Evolutionary conservation across 2,113 vertebrate genomes (phyloP), one percentile per base, ranked within the genome.

Genomic region (Sakesphorus luctuosus): DNA sequence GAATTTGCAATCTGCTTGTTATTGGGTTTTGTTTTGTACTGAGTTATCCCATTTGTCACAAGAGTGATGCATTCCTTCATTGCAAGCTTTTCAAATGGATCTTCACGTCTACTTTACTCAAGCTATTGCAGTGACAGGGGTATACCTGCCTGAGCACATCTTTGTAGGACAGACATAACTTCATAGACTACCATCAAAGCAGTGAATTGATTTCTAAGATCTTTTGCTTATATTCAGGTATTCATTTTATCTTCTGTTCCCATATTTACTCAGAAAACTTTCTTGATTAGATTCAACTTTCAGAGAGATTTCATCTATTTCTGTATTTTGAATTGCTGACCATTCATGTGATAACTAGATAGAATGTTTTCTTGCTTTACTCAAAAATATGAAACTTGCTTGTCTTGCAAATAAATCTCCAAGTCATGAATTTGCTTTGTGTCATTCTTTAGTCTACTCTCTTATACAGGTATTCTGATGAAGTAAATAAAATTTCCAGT

Each of bases 391-490:
- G 29, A 52, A 92, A 72, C 25, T 84, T 63, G 2, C 46, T 90
- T 89, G 13, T 79, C 62, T 94, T 89, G 35, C 56, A 72, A 89
- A 87, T 89, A 93, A 83, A 89, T 52, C 35, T 89, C 31, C 56
- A 94, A 75, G 40, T 55, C 9, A 20, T 71, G 4, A 74, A 67
- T 86, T 93, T 67, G 18, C 17, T 77, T 77, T 79, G 68, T 47
- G 61, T 36, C 1, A 0, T 35, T 63, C 81, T 92, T 86, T 74
- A 6, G 16, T 91, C 56, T 84, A 2, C 6, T 71, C 9, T 59
- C 18, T 92, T 63, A 19, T 8, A 38, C 26, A 55, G 18, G 43
- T 78, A n/a, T 87, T 90, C 28, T 6, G 63, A 8, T 43, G 19
- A 84, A 73, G 26, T 66, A n/a, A 87, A n/a, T 89, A 7, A 67